phyloP scores from a whole-genome alignment of 30 jellyfish, hydroid and myxozoan species.

The Aurelia sp. region DNA sequence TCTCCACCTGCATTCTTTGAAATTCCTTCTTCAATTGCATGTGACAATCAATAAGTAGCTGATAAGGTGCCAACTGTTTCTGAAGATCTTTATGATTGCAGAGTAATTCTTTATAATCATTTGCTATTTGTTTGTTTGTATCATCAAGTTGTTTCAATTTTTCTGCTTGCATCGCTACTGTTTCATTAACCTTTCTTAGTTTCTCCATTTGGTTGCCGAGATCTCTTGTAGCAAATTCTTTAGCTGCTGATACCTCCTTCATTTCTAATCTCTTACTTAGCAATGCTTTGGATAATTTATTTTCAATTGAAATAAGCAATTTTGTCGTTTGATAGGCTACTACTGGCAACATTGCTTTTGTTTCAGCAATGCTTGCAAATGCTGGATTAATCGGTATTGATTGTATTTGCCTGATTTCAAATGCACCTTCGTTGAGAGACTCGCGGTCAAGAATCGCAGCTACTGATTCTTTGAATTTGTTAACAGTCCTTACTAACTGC shows the following conservation, averaged over 20 bases:
- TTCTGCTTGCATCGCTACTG: slow-evolving; percentile 49
- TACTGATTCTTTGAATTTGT: slow-evolving; percentile 74
- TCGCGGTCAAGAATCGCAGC: slow-evolving; percentile 73
- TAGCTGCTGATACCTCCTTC: slow-evolving; percentile 67
- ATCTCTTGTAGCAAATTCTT: slow-evolving; percentile 43
- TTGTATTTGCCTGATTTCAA: slow-evolving; percentile 70
- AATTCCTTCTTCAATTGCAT: slow-evolving; percentile 45
- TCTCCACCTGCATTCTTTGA: slow-evolving; percentile 43
- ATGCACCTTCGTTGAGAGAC: slow-evolving; percentile 71
- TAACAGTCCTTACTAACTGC: slow-evolving; percentile 71
- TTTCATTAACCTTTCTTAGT: slow-evolving; percentile 54
- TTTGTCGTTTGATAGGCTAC: slow-evolving; percentile 74
- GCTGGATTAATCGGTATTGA: slow-evolving; percentile 49
- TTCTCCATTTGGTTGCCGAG: slow-evolving; percentile 67
- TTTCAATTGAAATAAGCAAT: slow-evolving; percentile 53
- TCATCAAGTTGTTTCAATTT: slow-evolving; percentile 50
- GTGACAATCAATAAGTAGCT: slow-evolving; percentile 55
- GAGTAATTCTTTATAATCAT: slow-evolving; percentile 24
- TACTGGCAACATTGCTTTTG: slow-evolving; percentile 63
- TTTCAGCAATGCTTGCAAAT: slow-evolving; percentile 68
- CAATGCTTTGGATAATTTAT: slow-evolving; percentile 71
- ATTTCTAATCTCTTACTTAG: slow-evolving; percentile 67
- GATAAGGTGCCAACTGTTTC: slow-evolving; percentile 68
- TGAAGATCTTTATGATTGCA: slow-evolving; percentile 28
- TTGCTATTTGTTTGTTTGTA: not conserved